Base-by-base conservation (phyloP, 2,888 invertebrate species). In the Lithodes maja region DNA sequence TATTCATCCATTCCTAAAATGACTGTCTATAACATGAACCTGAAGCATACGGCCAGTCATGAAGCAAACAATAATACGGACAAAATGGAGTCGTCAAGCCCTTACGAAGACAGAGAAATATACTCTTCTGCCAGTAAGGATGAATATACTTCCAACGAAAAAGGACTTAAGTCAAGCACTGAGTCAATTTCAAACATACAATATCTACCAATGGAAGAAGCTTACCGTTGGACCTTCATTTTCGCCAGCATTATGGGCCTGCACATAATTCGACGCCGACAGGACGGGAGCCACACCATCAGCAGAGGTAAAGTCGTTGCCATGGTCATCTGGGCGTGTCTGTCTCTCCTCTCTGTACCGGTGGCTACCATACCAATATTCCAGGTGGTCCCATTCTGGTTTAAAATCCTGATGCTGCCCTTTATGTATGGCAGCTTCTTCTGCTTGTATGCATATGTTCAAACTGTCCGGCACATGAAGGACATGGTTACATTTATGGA, bases 371-470 rank as follows among this genome's bases (percentile, higher is more conserved):
- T 49, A 7, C 3, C n/a, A 3, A 7, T 86, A 5, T 12, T 81
- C 12, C n/a, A 15, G 33, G 15, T 0, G 17, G 17, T n/a, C 1
- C 74, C 69, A 33, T 80, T 80, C 55, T 86, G 86, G 86, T 61
- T 53, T 55, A 74, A 53, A 74, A 55, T 86, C 3, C 17, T 86
- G 49, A 1, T 74, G 71, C 15, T 86, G 15, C 86, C 86, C 12
- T 55, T 33, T 55, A 1, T 55, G n/a, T 78, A 50, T 54, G 80
- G 86, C 33, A 69, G 17, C 74, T 3, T 53, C 3, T 86, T 79
- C 50, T 55, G 86, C 71, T 17, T 86, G 9, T 80, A 79, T n/a
- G 71, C 55, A 12, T 86, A 86, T 74, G 50, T 74, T 33, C 69
- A 81, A 55, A 52, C 74, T 0, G 55, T n/a, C 2, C 80, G 50